Conservation (phyloP, 1,140 invertebrate species). For the Brachionus rubens region DNA sequence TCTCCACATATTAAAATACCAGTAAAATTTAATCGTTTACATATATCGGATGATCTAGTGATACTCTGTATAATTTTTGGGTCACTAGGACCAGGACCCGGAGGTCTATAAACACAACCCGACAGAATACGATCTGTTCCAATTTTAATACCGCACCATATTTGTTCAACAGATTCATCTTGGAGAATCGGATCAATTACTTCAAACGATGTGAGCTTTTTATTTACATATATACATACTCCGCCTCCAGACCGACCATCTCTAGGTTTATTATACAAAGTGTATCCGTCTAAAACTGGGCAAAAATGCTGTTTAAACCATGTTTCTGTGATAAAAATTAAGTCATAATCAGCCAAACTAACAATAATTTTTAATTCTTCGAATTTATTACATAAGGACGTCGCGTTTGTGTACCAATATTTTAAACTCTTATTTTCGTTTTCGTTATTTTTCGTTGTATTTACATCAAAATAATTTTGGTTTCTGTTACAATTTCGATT, state of each 20-base stretch:
- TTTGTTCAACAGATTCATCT: neutral
- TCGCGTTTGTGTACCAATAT: neutral
- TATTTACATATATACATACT: constrained; percentile 12
- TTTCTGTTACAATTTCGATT: no score
- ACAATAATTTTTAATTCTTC: neutral
- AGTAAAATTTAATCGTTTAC: no score
- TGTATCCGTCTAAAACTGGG: neutral
- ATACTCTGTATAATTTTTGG: no score
- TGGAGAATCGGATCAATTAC: neutral
- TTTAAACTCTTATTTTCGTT: no score
- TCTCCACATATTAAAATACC: no score
- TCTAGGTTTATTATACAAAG: neutral
- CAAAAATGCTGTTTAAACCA: neutral
- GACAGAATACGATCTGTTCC: neutral
- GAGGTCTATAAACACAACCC: neutral
- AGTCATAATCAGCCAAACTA: neutral
- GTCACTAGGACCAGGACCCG: no score
- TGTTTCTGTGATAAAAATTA: constrained; percentile 1
- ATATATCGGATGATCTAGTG: no score
- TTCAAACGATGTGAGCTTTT: neutral
- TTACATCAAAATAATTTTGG: no score
- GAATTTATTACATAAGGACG: neutral
- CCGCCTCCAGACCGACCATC: neutral
- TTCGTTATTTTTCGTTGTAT: no score
- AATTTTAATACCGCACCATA: neutral